Conservation (phyloP, 2,888 invertebrate genomes). For the Hypolimnas misippus region DNA sequence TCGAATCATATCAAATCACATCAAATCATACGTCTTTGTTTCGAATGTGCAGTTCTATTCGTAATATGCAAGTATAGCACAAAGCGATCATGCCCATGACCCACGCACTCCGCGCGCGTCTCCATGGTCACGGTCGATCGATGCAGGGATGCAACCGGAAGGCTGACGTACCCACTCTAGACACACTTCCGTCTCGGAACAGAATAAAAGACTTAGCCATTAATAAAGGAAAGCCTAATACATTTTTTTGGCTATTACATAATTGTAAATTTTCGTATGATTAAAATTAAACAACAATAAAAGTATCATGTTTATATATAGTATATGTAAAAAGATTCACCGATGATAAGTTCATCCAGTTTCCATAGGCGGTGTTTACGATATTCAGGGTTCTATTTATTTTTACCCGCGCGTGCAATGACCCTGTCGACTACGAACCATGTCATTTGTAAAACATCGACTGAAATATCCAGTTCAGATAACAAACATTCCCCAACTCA, state of each 20-base stretch:
- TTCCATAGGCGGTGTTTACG: slow-evolving; percentile 22
- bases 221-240: not conserved
- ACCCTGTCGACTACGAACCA: slow-evolving; percentile 32
- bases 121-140: slow-evolving; percentile 80
- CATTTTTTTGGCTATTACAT: not conserved
- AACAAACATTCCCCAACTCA: not conserved
- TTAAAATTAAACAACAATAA: not conserved
- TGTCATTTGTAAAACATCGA: slow-evolving; percentile 28
- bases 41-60: not conserved
- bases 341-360: slow-evolving; percentile 1
- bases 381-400: slow-evolving; percentile 37
- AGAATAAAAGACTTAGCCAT: not conserved
- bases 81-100: slow-evolving; percentile 66
- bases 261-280: not conserved
- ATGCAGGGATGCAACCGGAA: slow-evolving; percentile 69
- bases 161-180: slow-evolving; percentile 23
- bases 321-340: not conserved
- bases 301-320: not conserved
- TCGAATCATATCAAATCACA: no score
- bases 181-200: not conserved
- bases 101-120: slow-evolving; percentile 69
- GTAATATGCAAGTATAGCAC: slow-evolving; percentile 9
- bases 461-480: slow-evolving; percentile 23
- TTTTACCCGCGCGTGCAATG: slow-evolving; percentile 40
- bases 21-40: not conserved